Evolutionary conservation across 2,797 vertebrate species (phyloP), one percentile per base, ranked within the genome.

Genomic region (Clarias platycephalus): DNA sequence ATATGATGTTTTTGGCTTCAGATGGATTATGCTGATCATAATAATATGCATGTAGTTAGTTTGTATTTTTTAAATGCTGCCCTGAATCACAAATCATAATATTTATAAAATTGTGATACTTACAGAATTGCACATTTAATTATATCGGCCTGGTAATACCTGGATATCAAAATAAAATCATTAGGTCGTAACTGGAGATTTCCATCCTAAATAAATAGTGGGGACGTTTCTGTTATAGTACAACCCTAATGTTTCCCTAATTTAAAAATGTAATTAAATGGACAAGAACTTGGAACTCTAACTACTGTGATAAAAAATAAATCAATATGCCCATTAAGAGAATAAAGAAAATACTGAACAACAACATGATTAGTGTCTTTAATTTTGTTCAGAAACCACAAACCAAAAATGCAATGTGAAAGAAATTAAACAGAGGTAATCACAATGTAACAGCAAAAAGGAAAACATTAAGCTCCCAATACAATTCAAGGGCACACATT

Each of bases 401-500:
- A n/a, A 80, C n/a, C 9, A 24, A 26, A 8, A 83, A 81, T 55
- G 57, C 53, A 64, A 26, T 5, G 28, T 12, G 71, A 64, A 60
- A 2, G 55, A 40, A n/a, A 80, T 55, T 37, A 77, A 88, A 86
- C 86, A 83, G 81, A 31, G 87, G 88, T 57, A 87, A 31, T 88
- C 34, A 64, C n/a, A 80, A 80, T 34, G 67, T 85, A 85, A 88
- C 83, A 84, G 85, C 44, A 88, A 74, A 86, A 49, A 80, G 31
- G 84, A 40, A 91, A 71, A 91, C 83, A 90, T 80, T 81, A 64
- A 90, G 86, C 26, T 24, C 80, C 64, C 62, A 85, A 84, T 75
- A 83, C 62, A 82, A 81, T 20, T 84, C 26, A 60, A 87, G 44
- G 82, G 74, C 49, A 86, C 84, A 70, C 86, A 84, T 70, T 81